Conservation (phyloP, 2,113 vertebrate species). For the Psilopogon haemacephalus region DNA sequence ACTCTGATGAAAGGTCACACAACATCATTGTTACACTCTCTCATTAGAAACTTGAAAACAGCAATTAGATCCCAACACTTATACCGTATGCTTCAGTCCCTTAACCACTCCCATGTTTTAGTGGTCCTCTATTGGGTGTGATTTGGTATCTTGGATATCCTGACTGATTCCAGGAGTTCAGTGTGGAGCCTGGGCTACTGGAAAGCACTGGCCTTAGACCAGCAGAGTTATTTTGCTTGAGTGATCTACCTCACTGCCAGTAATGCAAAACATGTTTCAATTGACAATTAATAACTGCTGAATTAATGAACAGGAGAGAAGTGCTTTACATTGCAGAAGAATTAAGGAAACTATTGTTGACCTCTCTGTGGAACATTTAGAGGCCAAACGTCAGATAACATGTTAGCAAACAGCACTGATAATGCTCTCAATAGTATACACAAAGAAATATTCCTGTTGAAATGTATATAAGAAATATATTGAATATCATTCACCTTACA, state of each 20-base stretch:
- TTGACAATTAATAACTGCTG: not conserved
- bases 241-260: not conserved
- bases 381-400: not conserved
- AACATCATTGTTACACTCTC: fast-evolving
- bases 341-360: not conserved
- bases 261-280: not conserved
- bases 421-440: not conserved
- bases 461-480: not conserved
- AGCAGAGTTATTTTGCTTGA: not conserved
- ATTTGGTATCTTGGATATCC: not conserved
- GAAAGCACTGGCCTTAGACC: not conserved
- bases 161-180: not conserved
- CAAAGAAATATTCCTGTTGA: not conserved
- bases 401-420: not conserved
- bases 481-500: not conserved
- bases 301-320: not conserved
- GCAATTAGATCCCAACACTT: not conserved
- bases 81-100: not conserved
- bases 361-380: not conserved
- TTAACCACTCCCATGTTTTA: not conserved
- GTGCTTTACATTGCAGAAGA: not conserved
- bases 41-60: not conserved
- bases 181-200: not conserved
- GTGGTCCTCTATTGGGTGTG: not conserved
- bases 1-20: not conserved